A percentile compares a stretch with the other conserved stretches of the same genome.
Conservation (phyloP, 2,113 vertebrate genomes). For the Neodontobutis hainanensis region DNA sequence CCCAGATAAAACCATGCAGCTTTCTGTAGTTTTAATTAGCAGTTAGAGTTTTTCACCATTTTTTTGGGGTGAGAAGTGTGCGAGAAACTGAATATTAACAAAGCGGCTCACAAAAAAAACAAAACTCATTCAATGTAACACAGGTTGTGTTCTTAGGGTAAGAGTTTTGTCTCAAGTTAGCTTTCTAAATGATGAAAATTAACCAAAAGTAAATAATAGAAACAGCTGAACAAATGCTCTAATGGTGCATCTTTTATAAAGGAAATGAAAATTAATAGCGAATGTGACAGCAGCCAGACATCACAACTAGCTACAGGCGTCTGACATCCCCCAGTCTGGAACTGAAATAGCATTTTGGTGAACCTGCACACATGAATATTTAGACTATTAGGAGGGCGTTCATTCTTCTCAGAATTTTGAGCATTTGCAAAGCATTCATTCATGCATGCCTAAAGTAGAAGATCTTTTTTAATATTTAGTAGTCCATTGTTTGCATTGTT, state of each 20-base stretch:
- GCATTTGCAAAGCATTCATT: not conserved
- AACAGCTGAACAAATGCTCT: not conserved
- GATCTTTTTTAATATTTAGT: not conserved
- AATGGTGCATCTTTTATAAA: not conserved
- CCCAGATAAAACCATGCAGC: slow-evolving; percentile 33
- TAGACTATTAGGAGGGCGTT: slow-evolving; percentile 7
- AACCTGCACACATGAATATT: slow-evolving; percentile 19
- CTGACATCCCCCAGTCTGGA: slow-evolving; percentile 9
- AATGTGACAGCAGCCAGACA: slow-evolving; percentile 15
- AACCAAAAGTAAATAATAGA: not conserved
- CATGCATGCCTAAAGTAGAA: not conserved
- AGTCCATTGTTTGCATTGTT: not conserved
- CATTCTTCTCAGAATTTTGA: not conserved
- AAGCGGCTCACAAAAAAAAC: not conserved
- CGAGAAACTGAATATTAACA: not conserved
- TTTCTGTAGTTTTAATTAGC: slow-evolving; percentile 38
- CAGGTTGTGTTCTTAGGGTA: not conserved
- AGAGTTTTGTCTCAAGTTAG: not conserved
- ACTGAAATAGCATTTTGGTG: not conserved
- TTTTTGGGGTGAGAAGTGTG: slow-evolving; percentile 7
- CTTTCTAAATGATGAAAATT: slow-evolving; percentile 1
- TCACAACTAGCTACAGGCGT: slow-evolving; percentile 13
- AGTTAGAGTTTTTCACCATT: slow-evolving; percentile 14
- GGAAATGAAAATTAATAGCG: slow-evolving; percentile 6
- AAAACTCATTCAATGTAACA: not conserved